Evolutionary conservation across 2,113 vertebrate genomes (phyloP).

Genomic region (Salminus brasiliensis): DNA sequence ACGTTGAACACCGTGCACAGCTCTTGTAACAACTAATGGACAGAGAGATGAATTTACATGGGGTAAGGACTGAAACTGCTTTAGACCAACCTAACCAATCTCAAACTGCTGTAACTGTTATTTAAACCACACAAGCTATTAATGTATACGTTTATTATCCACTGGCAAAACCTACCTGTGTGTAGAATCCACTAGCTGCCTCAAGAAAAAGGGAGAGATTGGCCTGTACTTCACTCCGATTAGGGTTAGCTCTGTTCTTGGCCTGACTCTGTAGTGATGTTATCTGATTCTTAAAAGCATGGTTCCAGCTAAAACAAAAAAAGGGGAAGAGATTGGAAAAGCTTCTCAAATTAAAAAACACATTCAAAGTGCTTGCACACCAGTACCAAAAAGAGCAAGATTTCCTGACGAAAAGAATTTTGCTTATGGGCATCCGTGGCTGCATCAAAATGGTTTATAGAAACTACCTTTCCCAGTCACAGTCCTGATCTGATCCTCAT

Average conservation of each 20-base stretch:
- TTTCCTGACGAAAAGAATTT: too few relatives aligned
- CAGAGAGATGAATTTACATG: not conserved
- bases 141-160: not conserved
- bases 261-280: constrained; percentile 98
- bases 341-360: not conserved
- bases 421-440: too few relatives aligned
- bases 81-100: not conserved
- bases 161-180: constrained; percentile 83
- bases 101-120: not conserved
- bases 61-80: not conserved
- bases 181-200: constrained; percentile 99
- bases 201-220: constrained; percentile 97
- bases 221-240: constrained; percentile 97
- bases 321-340: not conserved
- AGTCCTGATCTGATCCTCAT: too few relatives aligned
- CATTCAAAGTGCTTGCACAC: not conserved
- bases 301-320: constrained; percentile 89
- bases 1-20: constrained; percentile 98
- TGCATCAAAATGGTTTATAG: too few relatives aligned
- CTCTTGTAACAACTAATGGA: constrained; percentile 91
- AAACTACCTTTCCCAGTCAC: too few relatives aligned
- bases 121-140: not conserved
- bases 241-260: constrained; percentile 98
- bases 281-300: constrained; percentile 99
- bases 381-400: too few relatives aligned